Evolutionary conservation across 1,140 invertebrate genomes (phyloP), one percentile per base, ranked within the genome.

Genomic region (Drosophila malerkotliana): DNA sequence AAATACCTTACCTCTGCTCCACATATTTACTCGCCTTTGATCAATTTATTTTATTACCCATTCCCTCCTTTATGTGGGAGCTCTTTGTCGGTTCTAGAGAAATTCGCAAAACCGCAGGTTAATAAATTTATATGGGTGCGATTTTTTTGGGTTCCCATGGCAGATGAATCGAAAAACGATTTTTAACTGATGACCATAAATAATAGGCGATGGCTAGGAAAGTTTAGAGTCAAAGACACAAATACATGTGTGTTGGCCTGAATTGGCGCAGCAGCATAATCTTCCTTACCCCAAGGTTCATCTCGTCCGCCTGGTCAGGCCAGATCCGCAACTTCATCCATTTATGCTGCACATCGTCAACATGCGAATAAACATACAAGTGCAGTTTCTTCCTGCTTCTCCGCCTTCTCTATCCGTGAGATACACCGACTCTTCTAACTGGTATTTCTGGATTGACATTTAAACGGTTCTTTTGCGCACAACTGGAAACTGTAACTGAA

Each of bases 391-490:
- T 85, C 79, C 78, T 83, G 66, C 58, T 82, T 68, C 59, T 77
- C 45, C 68, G 66, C 74, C 71, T 66, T 15, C 39, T 41, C 49
- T 59, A 53, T 64, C 59, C 54, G 58, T 67, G 57, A 56, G 72
- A 61, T 66, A 57, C 81, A 84, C 80, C 74, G 71, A 84, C 75
- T 69, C 77, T 78, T 88, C 82, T 88, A 90, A 90, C 85, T 90
- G 85, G 85, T 90, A 90, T 90, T 90, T 90, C 85, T 87, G 81
- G 85, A 90, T 90, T 90, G 87, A 90, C 85, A 90, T 90, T 90
- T 90, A 90, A 90, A 90, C 85, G 85, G 85, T 90, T 90, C 87
- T 90, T 84, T 85, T 87, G 81, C 82, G 81, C 77, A 81, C 81
- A 84, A 87, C 81, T 87, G 74, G 74, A 81, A 72, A 87, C 74